Percentiles rank a stretch among this genome's conserved stretches.
Evolutionary conservation across 2,113 vertebrate genomes (phyloP).

Genomic region (Puffinus mauretanicus): DNA sequence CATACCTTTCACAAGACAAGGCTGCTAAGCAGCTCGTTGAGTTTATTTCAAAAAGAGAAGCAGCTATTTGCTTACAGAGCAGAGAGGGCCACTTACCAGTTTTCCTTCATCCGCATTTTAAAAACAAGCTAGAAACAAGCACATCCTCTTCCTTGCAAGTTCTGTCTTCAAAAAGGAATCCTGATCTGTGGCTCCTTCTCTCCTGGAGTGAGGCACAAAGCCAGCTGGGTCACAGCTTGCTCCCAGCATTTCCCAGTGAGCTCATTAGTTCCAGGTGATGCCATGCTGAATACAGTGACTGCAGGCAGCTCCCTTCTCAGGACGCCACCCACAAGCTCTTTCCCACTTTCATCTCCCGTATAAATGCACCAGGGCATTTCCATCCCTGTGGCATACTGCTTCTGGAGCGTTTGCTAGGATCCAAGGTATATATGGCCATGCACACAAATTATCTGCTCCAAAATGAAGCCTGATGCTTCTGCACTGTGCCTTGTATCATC

Average conservation of each 20-base stretch:
- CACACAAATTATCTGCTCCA: background rate
- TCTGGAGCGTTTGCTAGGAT: background rate
- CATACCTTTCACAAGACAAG: background rate
- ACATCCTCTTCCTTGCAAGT: background rate
- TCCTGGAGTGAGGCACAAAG: background rate
- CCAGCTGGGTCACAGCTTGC: background rate
- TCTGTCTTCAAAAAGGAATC: background rate
- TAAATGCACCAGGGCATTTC: background rate
- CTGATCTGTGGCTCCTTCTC: background rate
- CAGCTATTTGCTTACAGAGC: background rate
- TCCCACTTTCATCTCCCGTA: background rate
- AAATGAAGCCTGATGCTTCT: background rate
- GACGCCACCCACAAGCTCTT: background rate
- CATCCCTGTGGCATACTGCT: background rate
- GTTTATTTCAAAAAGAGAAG: background rate
- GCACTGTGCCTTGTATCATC: background rate
- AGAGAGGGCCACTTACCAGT: background rate
- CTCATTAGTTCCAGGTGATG: background rate
- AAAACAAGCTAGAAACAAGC: background rate
- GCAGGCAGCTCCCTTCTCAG: background rate
- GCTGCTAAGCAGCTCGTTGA: background rate
- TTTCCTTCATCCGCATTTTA: background rate
- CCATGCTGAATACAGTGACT: background rate
- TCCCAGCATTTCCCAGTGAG: background rate
- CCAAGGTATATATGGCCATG: fast-evolving